Percentiles rank a stretch among this genome's conserved stretches.
phyloP scores from a whole-genome alignment of 2,797 vertebrate genomes.

The Eulemur coronatus region DNA sequence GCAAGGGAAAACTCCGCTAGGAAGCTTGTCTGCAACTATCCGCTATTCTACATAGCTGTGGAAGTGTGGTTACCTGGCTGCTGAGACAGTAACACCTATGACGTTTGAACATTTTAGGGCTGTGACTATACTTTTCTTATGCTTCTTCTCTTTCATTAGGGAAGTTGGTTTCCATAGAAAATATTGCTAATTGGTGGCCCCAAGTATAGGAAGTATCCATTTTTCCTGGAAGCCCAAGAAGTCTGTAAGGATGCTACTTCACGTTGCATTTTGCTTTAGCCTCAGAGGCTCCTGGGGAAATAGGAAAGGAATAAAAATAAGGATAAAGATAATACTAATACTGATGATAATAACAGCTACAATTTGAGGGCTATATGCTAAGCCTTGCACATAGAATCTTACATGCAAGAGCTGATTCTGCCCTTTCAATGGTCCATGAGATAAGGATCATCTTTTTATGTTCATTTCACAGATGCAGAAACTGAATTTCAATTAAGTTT shows the following conservation, averaged over 20 bases:
- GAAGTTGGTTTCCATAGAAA: constrained; percentile 73
- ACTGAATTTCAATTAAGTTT: background rate
- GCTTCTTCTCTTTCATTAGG: constrained; percentile 71
- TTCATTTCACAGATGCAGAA: background rate
- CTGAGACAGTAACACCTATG: constrained; percentile 82
- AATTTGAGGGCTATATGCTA: background rate
- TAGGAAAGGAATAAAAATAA: background rate
- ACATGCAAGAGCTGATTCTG: background rate
- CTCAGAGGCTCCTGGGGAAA: background rate
- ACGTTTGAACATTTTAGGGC: constrained; percentile 78
- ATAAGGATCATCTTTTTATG: background rate
- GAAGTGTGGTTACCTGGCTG: constrained; percentile 79
- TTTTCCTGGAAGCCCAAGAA: background rate
- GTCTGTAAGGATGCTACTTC: background rate
- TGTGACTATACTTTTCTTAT: constrained; percentile 79
- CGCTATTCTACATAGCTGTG: constrained; percentile 81
- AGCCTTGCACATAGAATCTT: background rate
- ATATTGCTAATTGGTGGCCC: constrained; percentile 79
- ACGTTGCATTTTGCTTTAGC: background rate
- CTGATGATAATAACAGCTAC: background rate
- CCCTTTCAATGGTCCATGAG: background rate
- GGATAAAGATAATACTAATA: background rate
- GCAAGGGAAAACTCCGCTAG: constrained; percentile 65
- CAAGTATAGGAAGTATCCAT: constrained; percentile 23
- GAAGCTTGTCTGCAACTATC: constrained; percentile 80